These are phyloP conservation scores for Synanthedon tipuliformis DNA, from an alignment of 2,888 invertebrate species.

Conservation along the genomic window DNA sequence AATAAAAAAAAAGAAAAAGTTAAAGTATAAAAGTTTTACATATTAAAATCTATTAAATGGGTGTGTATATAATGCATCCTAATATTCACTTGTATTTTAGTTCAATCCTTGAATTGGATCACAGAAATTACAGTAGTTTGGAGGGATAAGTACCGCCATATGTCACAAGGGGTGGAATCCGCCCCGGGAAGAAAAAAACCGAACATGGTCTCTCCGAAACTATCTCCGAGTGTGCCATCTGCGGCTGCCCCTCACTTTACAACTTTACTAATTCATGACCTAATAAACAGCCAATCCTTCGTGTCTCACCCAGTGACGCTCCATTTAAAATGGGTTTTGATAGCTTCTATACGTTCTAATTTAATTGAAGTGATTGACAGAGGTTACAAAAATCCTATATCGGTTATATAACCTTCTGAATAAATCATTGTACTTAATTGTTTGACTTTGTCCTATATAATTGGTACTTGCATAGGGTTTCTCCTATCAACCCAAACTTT, in stretches of 20 bases:
- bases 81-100: constrained; percentile 25
- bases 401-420: no score
- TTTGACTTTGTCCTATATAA: no score
- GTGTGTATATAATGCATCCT: no score
- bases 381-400: no score
- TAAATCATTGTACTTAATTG: no score
- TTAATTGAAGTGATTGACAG: no score
- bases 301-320: constrained; percentile 9
- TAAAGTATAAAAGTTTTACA: no score
- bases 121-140: constrained; percentile 49
- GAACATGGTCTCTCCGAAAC: constrained; percentile 18
- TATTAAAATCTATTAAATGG: constrained; percentile 6
- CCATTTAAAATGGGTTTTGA: background rate
- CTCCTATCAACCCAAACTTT: no score
- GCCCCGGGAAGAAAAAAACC: constrained; percentile 21
- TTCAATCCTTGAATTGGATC: constrained; percentile 45
- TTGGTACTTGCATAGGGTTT: no score
- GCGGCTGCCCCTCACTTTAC: constrained; percentile 18
- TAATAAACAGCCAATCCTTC: constrained; percentile 23
- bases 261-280: constrained; percentile 38
- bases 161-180: constrained; percentile 29
- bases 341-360: no score
- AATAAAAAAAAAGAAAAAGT: no score
- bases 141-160: constrained; percentile 53
- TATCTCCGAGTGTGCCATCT: constrained; percentile 22